Percentiles rank a stretch among this genome's conserved stretches.
These are phyloP conservation scores for Aethes cnicana DNA, from an alignment of 2,888 invertebrate genomes.

Conservation along the genomic window DNA sequence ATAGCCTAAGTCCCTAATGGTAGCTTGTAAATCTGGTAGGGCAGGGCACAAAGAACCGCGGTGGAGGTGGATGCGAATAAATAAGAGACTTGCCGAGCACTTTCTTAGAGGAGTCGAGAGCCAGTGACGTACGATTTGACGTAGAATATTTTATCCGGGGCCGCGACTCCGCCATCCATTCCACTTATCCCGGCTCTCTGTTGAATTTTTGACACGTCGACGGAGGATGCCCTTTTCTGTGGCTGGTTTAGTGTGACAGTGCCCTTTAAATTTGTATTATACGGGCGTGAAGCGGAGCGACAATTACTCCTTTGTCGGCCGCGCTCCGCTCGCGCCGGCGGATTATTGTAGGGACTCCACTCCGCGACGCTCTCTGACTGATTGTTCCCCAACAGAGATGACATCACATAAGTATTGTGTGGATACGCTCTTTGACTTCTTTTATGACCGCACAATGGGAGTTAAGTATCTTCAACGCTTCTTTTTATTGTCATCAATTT, in stretches of 20 bases:
- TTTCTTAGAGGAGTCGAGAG: constrained; percentile 72
- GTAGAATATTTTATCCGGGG: constrained; percentile 78
- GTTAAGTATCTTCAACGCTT: constrained; percentile 23
- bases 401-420: constrained; percentile 35
- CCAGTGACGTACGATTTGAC: constrained; percentile 80
- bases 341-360: constrained; percentile 37
- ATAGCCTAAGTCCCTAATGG: constrained; percentile 46
- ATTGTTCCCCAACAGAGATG: constrained; percentile 40
- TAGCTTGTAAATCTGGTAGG: constrained; percentile 63
- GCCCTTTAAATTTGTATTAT: constrained; percentile 73
- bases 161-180: constrained; percentile 73
- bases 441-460: constrained; percentile 31
- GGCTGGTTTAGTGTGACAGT: constrained; percentile 69
- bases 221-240: constrained; percentile 70
- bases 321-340: constrained; percentile 33
- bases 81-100: constrained; percentile 77
- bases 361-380: constrained; percentile 38
- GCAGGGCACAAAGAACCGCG: constrained; percentile 67
- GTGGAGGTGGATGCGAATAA: constrained; percentile 76
- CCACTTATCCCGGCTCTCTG: constrained; percentile 78
- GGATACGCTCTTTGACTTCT: constrained; percentile 30
- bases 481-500: constrained; percentile 27
- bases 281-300: constrained; percentile 46
- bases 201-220: constrained; percentile 79
- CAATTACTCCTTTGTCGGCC: constrained; percentile 48